Base-by-base conservation (phyloP, 2,113 vertebrate genomes). In the Bostrychus sinensis region DNA sequence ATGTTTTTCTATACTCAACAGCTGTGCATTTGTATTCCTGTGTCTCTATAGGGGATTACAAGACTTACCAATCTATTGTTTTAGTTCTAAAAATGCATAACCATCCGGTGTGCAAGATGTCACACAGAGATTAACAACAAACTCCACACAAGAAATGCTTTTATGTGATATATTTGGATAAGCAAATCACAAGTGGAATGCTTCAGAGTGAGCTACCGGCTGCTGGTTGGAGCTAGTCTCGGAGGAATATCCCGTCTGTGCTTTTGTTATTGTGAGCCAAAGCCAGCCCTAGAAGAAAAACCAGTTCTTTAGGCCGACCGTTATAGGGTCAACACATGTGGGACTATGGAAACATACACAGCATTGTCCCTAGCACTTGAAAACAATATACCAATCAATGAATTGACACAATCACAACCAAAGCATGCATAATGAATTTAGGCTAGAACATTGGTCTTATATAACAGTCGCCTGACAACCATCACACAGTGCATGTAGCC, bases 351-450 rank as follows among this genome's bases (percentile, higher is more conserved):
- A 87, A 90, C 79, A 70, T 85, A 83, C 84, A 64, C 56, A 77
- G 78, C 64, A 55, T 51, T 67, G 58, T 66, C 54, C 70, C 68
- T 58, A 45, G 50, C 77, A 26, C 37, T 9, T 56, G 38, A 59
- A 75, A 81, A 79, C 76, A 78, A 88, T 85, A 88, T 88, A 81
- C 72, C 65, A 66, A 82, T 83, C 82, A 76, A 71, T 83, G 71
- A 80, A 68, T 80, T 79, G 80, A 80, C 68, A 69, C 54, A 68
- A 65, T 77, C 64, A 76, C 62, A 69, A 46, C 75, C 12, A 17
- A 76, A 39, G 68, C 59, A 46, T 83, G 75, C 66, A 72, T 72
- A 70, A 86, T 81, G 61, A 28, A 64, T 80, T 87, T 67, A 83
- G 79, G 62, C 54, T 59, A 70, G 66, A 72, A 75, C 68, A 66